These are phyloP conservation scores for Lasioglossum oenotherae DNA, from an alignment of 2,888 invertebrate species.

Conservation along the genomic window DNA sequence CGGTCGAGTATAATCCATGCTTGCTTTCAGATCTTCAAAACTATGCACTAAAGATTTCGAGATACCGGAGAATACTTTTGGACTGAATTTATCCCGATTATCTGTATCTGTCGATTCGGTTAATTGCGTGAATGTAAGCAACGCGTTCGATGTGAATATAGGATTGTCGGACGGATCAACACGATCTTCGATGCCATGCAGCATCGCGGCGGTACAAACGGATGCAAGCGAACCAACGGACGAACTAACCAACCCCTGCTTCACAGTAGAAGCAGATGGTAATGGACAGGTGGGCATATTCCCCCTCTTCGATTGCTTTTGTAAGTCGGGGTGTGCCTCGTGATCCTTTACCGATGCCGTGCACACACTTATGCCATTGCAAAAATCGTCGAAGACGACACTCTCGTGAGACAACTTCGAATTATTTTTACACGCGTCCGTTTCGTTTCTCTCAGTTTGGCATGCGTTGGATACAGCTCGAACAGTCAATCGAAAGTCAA, in stretches of 20 bases:
- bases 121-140: conserved; percentile 18
- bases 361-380: conserved; percentile 39
- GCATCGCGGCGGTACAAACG: conserved; percentile 70
- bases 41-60: conserved; percentile 83
- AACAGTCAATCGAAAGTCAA: conserved; percentile 86
- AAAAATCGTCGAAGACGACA: conserved; percentile 44
- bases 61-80: conserved; percentile 86
- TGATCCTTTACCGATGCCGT: conserved; percentile 43
- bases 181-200: conserved; percentile 64
- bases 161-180: conserved; percentile 57
- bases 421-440: conserved; percentile 46
- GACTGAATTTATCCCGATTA: conserved; percentile 86
- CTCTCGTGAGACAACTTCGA: conserved; percentile 44
- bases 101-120: conserved; percentile 47
- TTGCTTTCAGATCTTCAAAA: conserved; percentile 83
- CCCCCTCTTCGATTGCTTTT: conserved; percentile 72
- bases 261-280: conserved; percentile 76
- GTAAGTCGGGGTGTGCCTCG: conserved; percentile 60
- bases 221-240: conserved; percentile 76
- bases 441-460: conserved; percentile 70
- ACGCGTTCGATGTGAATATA: conserved; percentile 36
- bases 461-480: conserved; percentile 88
- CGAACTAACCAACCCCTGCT: conserved; percentile 71
- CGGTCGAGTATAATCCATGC: conserved; percentile 70
- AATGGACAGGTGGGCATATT: conserved; percentile 77